Percentiles rank a stretch among this genome's conserved stretches.
Evolutionary conservation across 2,888 invertebrate genomes (phyloP).

Genomic region (Athripsodes cinereus): DNA sequence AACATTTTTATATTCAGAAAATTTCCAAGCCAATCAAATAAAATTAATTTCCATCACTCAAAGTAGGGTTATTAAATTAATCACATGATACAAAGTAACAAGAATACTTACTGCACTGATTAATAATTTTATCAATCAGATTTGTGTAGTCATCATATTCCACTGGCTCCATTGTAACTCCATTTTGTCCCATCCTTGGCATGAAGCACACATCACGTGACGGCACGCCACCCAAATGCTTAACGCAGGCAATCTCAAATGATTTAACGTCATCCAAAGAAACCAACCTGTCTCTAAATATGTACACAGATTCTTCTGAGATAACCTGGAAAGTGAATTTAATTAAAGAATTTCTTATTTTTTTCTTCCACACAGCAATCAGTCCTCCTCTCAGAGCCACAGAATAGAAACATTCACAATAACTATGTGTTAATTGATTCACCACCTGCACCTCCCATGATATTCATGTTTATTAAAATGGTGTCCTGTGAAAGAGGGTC

Average conservation of each 20-base stretch:
- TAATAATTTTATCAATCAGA: constrained; percentile 56
- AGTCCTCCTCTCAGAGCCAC: no score
- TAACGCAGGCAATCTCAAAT: constrained; percentile 58
- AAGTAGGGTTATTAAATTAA: background rate
- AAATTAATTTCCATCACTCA: background rate
- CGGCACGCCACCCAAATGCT: constrained; percentile 35
- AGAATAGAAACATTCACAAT: no score
- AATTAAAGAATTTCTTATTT: no score
- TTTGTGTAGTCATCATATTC: constrained; percentile 57
- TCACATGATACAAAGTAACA: no score
- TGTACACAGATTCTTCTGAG: constrained; percentile 65
- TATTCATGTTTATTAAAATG: no score
- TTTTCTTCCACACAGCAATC: no score
- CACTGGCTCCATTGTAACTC: constrained; percentile 40
- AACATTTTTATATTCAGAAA: background rate
- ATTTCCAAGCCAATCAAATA: background rate
- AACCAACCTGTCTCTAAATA: constrained; percentile 71
- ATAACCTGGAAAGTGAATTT: constrained; percentile 63
- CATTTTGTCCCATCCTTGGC: constrained; percentile 36
- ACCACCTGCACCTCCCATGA: no score
- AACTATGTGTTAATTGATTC: background rate
- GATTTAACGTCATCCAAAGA: constrained; percentile 57
- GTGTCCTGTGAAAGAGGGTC: no score
- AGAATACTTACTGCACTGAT: constrained; percentile 54
- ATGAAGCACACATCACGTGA: constrained; percentile 35